Conservation (phyloP, 2,888 invertebrate species). For the Scaptomyza reducta region DNA sequence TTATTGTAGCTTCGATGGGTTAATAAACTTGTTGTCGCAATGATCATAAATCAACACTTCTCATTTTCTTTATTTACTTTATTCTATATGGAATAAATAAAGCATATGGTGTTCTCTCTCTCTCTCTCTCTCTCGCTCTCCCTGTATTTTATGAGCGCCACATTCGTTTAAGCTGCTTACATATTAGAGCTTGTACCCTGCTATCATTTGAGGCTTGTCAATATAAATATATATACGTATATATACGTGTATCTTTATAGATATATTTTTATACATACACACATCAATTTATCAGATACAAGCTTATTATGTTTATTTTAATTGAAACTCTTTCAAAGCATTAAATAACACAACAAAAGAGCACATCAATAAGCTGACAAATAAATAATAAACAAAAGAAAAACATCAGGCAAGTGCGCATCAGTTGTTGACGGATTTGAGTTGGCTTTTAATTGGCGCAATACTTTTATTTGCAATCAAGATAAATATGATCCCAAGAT, state of each 20-base stretch:
- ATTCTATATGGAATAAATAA: constrained; percentile 40
- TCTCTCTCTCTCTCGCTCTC: constrained; percentile 14
- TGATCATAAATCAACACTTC: constrained; percentile 67
- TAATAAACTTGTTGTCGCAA: constrained; percentile 67
- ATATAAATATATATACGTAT: background rate
- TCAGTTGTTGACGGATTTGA: background rate
- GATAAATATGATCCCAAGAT: too few species aligned
- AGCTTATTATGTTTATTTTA: constrained; percentile 40
- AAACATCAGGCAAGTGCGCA: background rate
- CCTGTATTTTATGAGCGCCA: constrained; percentile 22
- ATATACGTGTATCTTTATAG: constrained; percentile 7
- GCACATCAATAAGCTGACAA: constrained; percentile 14
- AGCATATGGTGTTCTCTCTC: constrained; percentile 26
- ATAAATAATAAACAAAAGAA: background rate
- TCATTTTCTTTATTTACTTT: constrained; percentile 35
- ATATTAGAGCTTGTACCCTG: constrained; percentile 5
- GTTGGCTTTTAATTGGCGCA: constrained; percentile 10
- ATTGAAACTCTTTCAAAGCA: constrained; percentile 27
- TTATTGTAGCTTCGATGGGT: constrained; percentile 43
- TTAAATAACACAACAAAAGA: constrained; percentile 13
- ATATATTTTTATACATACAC: constrained; percentile 2
- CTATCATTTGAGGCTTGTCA: constrained; percentile 1
- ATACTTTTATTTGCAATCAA: too few species aligned
- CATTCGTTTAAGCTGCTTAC: constrained; percentile 50
- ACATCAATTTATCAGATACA: background rate